A percentile compares a stretch with the other conserved stretches of the same genome.
Conservation (phyloP, 1,140 invertebrate genomes). For the Coptotermes formosanus region DNA sequence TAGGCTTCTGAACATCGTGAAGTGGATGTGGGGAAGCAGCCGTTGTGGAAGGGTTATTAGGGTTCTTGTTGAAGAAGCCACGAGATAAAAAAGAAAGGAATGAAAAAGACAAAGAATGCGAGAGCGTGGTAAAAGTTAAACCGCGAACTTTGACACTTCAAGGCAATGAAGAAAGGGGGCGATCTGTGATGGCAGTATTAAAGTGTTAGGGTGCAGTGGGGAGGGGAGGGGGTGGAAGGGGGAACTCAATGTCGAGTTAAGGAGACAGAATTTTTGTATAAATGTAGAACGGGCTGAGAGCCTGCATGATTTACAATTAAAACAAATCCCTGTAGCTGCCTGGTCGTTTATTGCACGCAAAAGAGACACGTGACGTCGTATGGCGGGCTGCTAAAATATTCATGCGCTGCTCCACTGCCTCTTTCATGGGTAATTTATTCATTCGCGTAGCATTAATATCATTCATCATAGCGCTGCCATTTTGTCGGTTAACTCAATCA, state of each 20-base stretch:
- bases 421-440: no score
- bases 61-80: neutral
- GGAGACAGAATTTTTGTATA: neutral
- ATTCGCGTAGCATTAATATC: no score
- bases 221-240: neutral
- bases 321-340: neutral
- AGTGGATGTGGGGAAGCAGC: neutral
- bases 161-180: neutral
- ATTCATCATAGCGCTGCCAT: no score
- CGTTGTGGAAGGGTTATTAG: neutral
- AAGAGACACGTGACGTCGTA: no score
- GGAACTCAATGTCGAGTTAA: neutral
- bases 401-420: no score
- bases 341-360: no score
- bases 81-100: neutral
- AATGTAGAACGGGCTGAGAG: neutral
- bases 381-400: no score
- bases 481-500: no score
- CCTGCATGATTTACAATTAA: neutral
- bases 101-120: neutral
- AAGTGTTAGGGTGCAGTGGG: neutral
- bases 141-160: neutral
- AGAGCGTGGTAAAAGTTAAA: neutral
- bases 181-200: neutral
- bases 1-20: neutral